Evolutionary conservation across 2,888 invertebrate genomes (phyloP).

Genomic region (Cephus sareptanus): DNA sequence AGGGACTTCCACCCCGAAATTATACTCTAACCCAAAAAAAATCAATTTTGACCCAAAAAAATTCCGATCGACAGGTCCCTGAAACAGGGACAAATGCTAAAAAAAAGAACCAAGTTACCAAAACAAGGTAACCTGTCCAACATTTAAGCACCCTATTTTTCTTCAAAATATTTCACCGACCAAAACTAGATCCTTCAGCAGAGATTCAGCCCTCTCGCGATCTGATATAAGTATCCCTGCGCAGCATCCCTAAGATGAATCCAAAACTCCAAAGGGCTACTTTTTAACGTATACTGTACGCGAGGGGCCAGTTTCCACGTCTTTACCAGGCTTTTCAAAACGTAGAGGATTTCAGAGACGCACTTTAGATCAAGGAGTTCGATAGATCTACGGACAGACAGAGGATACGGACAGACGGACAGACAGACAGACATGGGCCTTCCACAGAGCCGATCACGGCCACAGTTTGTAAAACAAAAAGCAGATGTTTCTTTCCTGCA

Average conservation of each 20-base stretch:
- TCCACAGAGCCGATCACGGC: conserved; percentile 17
- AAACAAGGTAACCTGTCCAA: neutral
- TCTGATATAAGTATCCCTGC: neutral
- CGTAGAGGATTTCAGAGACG: conserved; percentile 28
- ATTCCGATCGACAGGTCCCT: neutral
- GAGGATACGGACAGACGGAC: conserved; percentile 11
- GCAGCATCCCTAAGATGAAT: neutral
- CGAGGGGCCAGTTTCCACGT: conserved; percentile 17
- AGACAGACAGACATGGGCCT: conserved; percentile 16
- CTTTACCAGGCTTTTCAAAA: conserved; percentile 15
- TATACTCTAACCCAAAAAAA: neutral
- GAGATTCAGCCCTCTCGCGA: conserved; percentile 1
- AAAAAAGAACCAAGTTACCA: neutral
- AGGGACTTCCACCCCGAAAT: neutral
- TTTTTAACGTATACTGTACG: neutral
- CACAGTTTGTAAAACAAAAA: conserved; percentile 35
- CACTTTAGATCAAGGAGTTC: conserved; percentile 49
- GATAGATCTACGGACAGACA: conserved; percentile 40
- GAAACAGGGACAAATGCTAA: neutral
- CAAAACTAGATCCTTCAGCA: neutral
- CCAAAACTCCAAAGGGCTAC: neutral
- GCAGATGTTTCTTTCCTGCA: conserved; percentile 2
- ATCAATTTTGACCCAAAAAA: neutral
- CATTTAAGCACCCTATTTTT: neutral
- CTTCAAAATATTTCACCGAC: neutral